Evolutionary conservation across 1,140 invertebrate genomes (phyloP), one percentile per base, ranked within the genome.

Genomic region (Conopomorpha cramerella): DNA sequence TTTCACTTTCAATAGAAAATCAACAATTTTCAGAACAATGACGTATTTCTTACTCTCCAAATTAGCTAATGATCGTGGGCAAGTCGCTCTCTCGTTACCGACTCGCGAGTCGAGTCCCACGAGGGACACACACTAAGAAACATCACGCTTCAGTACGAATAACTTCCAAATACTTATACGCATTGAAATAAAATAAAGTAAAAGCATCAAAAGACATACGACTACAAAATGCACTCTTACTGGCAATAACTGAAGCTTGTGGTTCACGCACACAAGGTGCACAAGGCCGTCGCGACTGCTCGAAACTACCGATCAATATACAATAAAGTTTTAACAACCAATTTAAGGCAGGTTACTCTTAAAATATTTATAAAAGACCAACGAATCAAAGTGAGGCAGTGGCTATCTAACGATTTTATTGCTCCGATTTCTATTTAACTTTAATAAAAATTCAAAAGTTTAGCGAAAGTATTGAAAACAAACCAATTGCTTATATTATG

Each of bases 141-240:
- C n/a, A n/a, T n/a, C n/a, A n/a, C n/a, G n/a, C n/a, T n/a, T n/a
- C n/a, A n/a, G n/a, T n/a, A n/a, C n/a, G n/a, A n/a, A n/a, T n/a
- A n/a, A n/a, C n/a, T n/a, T n/a, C n/a, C n/a, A n/a, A n/a, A n/a
- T n/a, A n/a, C n/a, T n/a, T n/a, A n/a, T n/a, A n/a, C n/a, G n/a
- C n/a, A n/a, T n/a, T n/a, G n/a, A n/a, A 23, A 23, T 23, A 23
- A 23, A 23, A 6, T 6, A 6, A 23, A 4, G 10, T 23, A 23
- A 6, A 4, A 23, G 19, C 10, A 10, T 23, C 19, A 23, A 6
- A 23, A 19, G 44, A 46, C 33, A 45, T 39, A 43, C 42, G 43
- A 46, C 37, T 43, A 47, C 43, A 55, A 65, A 67, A 72, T 72
- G 64, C 67, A 66, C 58, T 42, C 46, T 56, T 60, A 65, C 67